Base-by-base conservation (phyloP, 2,113 vertebrate species). In the Grallaria varia region DNA sequence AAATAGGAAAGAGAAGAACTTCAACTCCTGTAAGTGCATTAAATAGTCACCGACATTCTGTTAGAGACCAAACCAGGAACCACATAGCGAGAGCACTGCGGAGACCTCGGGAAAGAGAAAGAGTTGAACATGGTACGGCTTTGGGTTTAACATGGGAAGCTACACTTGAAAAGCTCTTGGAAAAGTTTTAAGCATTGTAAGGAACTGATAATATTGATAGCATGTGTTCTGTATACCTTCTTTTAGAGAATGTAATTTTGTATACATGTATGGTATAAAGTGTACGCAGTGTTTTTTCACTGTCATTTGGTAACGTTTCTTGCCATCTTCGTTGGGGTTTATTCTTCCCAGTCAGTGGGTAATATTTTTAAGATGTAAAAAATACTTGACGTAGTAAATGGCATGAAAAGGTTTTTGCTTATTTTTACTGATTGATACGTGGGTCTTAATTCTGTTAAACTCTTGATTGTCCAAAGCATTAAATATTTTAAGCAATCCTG, bases 1-100 rank as follows among this genome's bases (percentile, higher is more conserved):
- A 98, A 95, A 42, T 97, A 79, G 97, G 91, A 92, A 98, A 93
- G 92, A 98, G 98, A 84, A 98, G 98, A 72, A 98, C 98, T 28
- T 98, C 98, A 39, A 86, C 98, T 37, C 97, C 98, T 85, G 97
- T 98, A 95, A 97, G 95, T 77, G 91, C 93, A 25, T 97, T 98
- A 76, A 90, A 89, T 89, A 97, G 97, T 63, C 98, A 98, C 33
- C 87, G 95, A 3, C 97, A 97, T 82, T 97, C 97, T 31, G 31
- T 97, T 73, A 95, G 97, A 50, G 97, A 98, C 25, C 97, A 97
- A 73, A 98, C 87, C 97, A 98, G 88, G 92, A 98, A 90, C 90
- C 97, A 92, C 50, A 49, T 98, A 92, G 98, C 95, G 67, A 97
- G 96, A 93, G 97, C 97, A 0, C 95, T 96, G 69, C 87, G 87